A percentile compares a stretch with the other conserved stretches of the same genome.
phyloP scores from a whole-genome alignment of 1,140 invertebrate species.

The Harlomillsia oculata region DNA sequence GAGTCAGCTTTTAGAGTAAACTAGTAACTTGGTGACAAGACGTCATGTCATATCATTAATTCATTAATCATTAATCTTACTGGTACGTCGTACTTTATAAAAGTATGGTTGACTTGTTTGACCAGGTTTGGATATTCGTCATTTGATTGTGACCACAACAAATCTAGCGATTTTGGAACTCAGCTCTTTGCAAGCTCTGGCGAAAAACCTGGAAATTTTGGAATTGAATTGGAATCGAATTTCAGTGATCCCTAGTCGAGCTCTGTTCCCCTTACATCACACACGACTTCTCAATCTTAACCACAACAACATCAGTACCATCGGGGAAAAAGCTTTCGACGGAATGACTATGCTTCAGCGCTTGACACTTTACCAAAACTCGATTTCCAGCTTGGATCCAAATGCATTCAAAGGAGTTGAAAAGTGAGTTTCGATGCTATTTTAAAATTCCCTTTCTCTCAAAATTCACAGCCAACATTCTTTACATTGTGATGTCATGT shows the following conservation, averaged over 20 bases:
- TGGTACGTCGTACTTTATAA: too few relatives aligned
- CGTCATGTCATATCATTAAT: too few relatives aligned
- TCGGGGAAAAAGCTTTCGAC: slow-evolving; percentile 68
- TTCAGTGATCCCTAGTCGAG: slow-evolving; percentile 62
- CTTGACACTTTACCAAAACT: slow-evolving; percentile 77
- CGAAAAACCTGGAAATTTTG: slow-evolving; percentile 68
- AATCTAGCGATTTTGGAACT: slow-evolving; percentile 76
- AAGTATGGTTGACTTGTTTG: background rate
- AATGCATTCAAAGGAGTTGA: slow-evolving; percentile 74
- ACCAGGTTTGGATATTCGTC: slow-evolving; percentile 65
- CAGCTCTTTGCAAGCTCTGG: slow-evolving; percentile 68
- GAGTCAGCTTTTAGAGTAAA: too few relatives aligned
- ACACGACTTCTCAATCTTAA: slow-evolving; percentile 79
- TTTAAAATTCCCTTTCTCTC: too few relatives aligned
- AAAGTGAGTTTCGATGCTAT: slow-evolving; percentile 67
- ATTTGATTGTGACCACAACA: slow-evolving; percentile 73
- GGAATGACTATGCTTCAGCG: slow-evolving; percentile 75
- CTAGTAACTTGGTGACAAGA: too few relatives aligned
- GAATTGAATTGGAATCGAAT: slow-evolving; percentile 72
- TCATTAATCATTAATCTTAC: too few relatives aligned
- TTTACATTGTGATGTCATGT: too few relatives aligned
- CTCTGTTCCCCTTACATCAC: slow-evolving; percentile 65
- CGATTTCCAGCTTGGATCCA: slow-evolving; percentile 61
- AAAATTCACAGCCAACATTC: too few relatives aligned
- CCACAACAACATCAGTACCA: slow-evolving; percentile 68